Evolutionary conservation across 2,797 vertebrate species (phyloP), one percentile per base, ranked within the genome.

Genomic region (Danio albolineatus): DNA sequence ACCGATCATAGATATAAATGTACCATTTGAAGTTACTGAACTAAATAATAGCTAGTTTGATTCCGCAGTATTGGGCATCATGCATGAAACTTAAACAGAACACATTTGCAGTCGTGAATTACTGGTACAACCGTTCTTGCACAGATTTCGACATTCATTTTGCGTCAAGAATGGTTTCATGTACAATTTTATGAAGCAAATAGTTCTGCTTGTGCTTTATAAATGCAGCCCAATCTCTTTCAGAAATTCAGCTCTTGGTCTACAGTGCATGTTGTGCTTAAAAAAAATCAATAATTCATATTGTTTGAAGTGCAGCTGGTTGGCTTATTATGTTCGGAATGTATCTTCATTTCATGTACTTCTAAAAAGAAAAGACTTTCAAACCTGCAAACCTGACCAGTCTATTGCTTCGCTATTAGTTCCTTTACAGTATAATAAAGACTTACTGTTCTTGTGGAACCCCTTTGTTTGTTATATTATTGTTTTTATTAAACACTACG

Each of bases 1-100:
- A 87, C 71, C 79, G 46, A 88, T 84, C 76, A 46, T 73, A 67
- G 41, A 71, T 76, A 60, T 72, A 46, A 46, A 81, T 80, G 83
- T 82, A 46, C 56, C 66, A 9, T 82, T 9, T 82, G 16, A 62
- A 80, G 39, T 43, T 73, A 76, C 78, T 83, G 51, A 64, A 73
- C 12, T 39, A 49, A 19, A 14, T 54, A 66, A 12, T n/a, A n/a
- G 28, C 49, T 21, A 0, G 28, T 76, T 66, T 65, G 10, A 65
- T 66, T 66, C 0, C 77, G 49, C 28, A 41, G 14, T 38, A 7
- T 39, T 41, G 10, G 48, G 53, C 13, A 2, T 49, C 43, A 16
- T 16, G 38, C 14, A 51, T 72, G 17, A 72, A 44, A 56, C 49
- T 53, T 4, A 1, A 36, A 61, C 51, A 21, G 54, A 73, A 71